Base-by-base conservation (phyloP, 1,140 invertebrate genomes). In the Elysia chlorotica region DNA sequence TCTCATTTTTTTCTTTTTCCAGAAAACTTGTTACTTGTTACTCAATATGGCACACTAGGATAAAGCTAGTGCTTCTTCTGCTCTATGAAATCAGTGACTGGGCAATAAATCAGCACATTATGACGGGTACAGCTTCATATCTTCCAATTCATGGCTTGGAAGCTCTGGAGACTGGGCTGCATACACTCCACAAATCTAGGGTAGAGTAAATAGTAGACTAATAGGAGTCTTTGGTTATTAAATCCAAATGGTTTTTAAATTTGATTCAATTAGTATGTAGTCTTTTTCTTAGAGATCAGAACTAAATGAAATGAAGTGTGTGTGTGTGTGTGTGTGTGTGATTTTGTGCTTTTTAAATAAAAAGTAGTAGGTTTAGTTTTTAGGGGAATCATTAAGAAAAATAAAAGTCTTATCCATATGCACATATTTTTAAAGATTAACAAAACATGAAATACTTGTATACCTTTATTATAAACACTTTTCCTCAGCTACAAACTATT, bases 401-500 rank as follows among this genome's bases (percentile, higher is more conserved):
- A n/a, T 48, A n/a, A n/a, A 48, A 14, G 41, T 48, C 10, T 48
- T 48, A 14, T 48, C 41, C 10, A 48, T 48, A 14, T 48, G n/a
- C n/a, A 48, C 41, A n/a, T 48, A 14, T 48, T 14, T 48, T 48
- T 48, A 48, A 48, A 14, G n/a, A 14, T 48, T 48, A 14, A 48
- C n/a, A n/a, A n/a, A n/a, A n/a, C n/a, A n/a, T n/a, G n/a, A n/a
- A n/a, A n/a, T n/a, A n/a, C n/a, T n/a, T n/a, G n/a, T n/a, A n/a
- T n/a, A n/a, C n/a, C n/a, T n/a, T n/a, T n/a, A n/a, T n/a, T n/a
- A n/a, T n/a, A n/a, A n/a, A n/a, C n/a, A n/a, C n/a, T 56, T 54
- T 72, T 41, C 70, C 76, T 30, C 73, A 83, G 82, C 41, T 83
- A 73, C 77, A 80, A 75, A 65, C 69, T 33, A 69, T 77, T 10